Base-by-base conservation (phyloP, 2,888 invertebrate genomes). In the Eristalinus sepulchralis region DNA sequence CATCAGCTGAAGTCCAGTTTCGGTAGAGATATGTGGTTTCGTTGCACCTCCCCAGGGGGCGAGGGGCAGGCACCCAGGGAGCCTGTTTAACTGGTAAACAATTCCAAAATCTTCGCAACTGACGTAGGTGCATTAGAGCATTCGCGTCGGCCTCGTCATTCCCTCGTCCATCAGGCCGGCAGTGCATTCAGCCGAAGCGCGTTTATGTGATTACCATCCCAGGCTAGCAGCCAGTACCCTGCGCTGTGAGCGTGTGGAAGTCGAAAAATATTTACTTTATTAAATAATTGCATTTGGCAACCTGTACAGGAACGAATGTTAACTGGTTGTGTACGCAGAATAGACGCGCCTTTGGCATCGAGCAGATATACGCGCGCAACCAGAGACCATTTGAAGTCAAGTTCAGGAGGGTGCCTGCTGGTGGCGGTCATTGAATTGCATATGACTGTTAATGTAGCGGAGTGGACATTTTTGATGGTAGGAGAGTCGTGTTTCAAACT, bases 31-130 rank as follows among this genome's bases (percentile, higher is more conserved):
- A 72, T 68, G 83, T 17, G 47, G 67, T 33, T 31, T 62, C 57
- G 83, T 63, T 57, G 6, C 57, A 57, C 24, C 24, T 24, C 22
- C 64, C 53, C 24, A 57, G 57, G 63, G 68, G 36, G 47, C n/a
- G 59, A 27, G 67, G 59, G 57, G 68, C 60, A 64, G 68, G 85
- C 68, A n/a, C n/a, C n/a, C n/a, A 59, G 31, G 72, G 68, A 76
- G 85, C 85, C 85, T 81, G 77, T 81, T 77, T 81, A 27, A 13
- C 72, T 53, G 64, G 72, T 36, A 81, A 85, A 78, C 73, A 77
- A 77, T 68, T 81, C 63, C 68, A 60, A 81, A 85, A 67, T 71
- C 66, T 53, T 55, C 68, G 64, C 67, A 81, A 77, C 81, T 77
- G 77, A 57, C 76, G 72, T 77, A 68, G 79, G 75, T 79, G 66